Percentiles rank a stretch among this genome's conserved stretches.
These are phyloP conservation scores for Brachionichthys hirsutus DNA, from an alignment of 2,113 vertebrate genomes.

Conservation along the genomic window DNA sequence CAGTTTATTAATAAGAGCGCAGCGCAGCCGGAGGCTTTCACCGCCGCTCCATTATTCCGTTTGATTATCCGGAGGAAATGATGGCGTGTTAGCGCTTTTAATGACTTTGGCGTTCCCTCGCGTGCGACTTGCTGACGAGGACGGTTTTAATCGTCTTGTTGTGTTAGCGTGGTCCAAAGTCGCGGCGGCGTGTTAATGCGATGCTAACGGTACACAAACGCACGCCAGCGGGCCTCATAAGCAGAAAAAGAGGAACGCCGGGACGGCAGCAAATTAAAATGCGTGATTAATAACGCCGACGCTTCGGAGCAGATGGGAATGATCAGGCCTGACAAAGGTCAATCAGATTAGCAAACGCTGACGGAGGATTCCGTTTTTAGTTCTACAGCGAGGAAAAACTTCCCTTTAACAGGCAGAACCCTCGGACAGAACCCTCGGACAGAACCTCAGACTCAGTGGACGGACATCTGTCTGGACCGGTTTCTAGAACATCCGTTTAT, in stretches of 20 bases:
- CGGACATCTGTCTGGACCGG: constrained; percentile 49
- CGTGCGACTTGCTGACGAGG: constrained; percentile 74
- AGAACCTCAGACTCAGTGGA: no score
- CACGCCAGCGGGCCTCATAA: constrained; percentile 65
- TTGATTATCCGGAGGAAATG: constrained; percentile 80
- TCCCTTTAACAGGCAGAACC: no score
- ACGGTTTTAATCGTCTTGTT: constrained; percentile 73
- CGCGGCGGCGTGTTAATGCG: constrained; percentile 68
- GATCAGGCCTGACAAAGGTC: constrained; percentile 38
- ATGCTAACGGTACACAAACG: constrained; percentile 48
- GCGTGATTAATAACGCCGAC: constrained; percentile 62
- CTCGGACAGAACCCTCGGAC: no score
- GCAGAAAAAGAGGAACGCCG: constrained; percentile 62
- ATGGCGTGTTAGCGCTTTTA: constrained; percentile 77
- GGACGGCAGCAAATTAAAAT: constrained; percentile 66
- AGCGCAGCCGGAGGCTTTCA: constrained; percentile 65
- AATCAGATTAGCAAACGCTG: constrained; percentile 57
- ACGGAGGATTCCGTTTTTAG: constrained; percentile 15
- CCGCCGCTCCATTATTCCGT: constrained; percentile 62
- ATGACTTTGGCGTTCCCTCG: constrained; percentile 77
- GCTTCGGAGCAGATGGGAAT: constrained; percentile 54
- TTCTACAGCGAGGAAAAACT: no score
- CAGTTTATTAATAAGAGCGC: constrained; percentile 69
- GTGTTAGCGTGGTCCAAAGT: constrained; percentile 51
- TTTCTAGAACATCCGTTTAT: constrained; percentile 62